phyloP scores from a whole-genome alignment of 1,140 invertebrate species.

The Drosophila nebulosa region DNA sequence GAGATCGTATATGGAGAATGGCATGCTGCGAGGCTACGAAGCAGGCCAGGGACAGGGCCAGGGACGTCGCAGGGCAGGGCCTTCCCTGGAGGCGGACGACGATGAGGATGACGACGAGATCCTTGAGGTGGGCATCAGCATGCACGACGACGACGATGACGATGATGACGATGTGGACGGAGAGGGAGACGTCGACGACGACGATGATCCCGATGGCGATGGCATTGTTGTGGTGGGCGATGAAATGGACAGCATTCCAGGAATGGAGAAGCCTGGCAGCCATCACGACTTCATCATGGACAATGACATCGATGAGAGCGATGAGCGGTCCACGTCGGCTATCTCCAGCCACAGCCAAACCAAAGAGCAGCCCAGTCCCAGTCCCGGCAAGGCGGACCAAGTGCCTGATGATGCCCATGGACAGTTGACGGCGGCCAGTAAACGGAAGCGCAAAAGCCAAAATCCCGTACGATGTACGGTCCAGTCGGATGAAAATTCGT shows the following conservation, averaged over 20 bases:
- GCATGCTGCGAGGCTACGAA: constrained; percentile 64
- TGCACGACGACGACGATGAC: constrained; percentile 53
- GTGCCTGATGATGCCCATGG: constrained; percentile 84
- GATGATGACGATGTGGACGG: constrained; percentile 34
- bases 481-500: constrained; percentile 81
- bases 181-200: constrained; percentile 62
- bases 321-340: constrained; percentile 81
- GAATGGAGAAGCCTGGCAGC: constrained; percentile 29
- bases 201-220: constrained; percentile 82
- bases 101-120: constrained; percentile 47
- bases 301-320: constrained; percentile 47
- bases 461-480: constrained; percentile 92
- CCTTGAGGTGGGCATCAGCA: constrained; percentile 79
- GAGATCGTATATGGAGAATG: constrained; percentile 79
- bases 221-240: constrained; percentile 81
- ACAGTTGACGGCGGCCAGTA: constrained; percentile 80
- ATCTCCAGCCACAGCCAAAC: constrained; percentile 83
- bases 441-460: constrained; percentile 94
- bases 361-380: constrained; percentile 82
- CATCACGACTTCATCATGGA: constrained; percentile 34
- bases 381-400: constrained; percentile 19
- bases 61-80: constrained; percentile 15
- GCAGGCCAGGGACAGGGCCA: constrained; percentile 45
- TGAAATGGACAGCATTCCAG: constrained; percentile 63
- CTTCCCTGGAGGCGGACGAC: constrained; percentile 20